Conservation (phyloP, 2,888 invertebrate species). For the Oligia strigilis region DNA sequence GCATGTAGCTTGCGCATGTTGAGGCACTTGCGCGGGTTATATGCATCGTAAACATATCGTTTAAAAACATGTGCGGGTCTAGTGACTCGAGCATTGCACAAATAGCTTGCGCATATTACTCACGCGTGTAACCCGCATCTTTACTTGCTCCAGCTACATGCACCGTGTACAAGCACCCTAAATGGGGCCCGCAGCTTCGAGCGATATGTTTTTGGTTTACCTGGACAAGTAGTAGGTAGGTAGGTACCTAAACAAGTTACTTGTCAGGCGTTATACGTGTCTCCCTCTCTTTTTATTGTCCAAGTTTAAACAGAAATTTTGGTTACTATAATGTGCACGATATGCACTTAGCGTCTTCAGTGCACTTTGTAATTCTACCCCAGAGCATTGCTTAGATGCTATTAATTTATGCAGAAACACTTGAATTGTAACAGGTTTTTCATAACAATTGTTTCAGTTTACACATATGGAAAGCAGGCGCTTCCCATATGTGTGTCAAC, state of each 20-base stretch:
- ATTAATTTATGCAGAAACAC: constrained; percentile 28
- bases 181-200: neutral
- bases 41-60: no score
- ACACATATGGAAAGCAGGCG: no score
- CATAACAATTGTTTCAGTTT: neutral
- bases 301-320: neutral
- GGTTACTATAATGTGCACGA: neutral
- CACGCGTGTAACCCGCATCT: no score
- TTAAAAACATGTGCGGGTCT: no score
- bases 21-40: no score
- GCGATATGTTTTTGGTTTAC: neutral
- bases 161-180: no score
- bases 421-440: neutral
- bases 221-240: neutral
- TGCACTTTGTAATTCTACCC: constrained; percentile 29
- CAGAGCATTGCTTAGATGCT: constrained; percentile 21
- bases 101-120: no score
- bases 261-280: no score
- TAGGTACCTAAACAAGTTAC: neutral
- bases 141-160: no score
- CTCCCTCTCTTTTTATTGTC: neutral
- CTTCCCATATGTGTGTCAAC: no score
- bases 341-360: constrained; percentile 24
- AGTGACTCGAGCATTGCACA: no score
- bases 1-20: no score